Evolutionary conservation across 2,888 invertebrate genomes (phyloP).

Genomic region (Parnassius apollo): DNA sequence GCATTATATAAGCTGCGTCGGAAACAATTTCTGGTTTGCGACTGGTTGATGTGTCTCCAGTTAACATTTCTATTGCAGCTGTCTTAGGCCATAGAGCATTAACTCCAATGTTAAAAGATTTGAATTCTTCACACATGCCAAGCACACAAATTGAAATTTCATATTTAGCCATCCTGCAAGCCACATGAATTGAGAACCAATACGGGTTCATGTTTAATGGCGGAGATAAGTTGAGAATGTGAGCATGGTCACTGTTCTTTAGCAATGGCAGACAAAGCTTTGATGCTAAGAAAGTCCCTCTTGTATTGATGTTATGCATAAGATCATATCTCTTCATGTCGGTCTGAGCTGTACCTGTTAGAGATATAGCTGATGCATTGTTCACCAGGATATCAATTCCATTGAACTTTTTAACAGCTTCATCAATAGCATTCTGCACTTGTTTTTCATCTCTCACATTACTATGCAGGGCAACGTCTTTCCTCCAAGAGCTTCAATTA

Average conservation of each 20-base stretch:
- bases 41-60: conserved; percentile 86
- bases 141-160: conserved; percentile 99
- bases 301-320: conserved; percentile 96
- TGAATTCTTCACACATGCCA: conserved; percentile 98
- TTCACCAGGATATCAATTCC: conserved; percentile 97
- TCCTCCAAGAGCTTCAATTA: too few species aligned
- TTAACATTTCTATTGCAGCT: conserved; percentile 94
- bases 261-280: conserved; percentile 94
- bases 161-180: conserved; percentile 99
- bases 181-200: conserved; percentile 95
- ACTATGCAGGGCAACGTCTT: too few species aligned
- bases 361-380: conserved; percentile 97
- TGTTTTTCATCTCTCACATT: conserved; percentile 91
- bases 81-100: conserved; percentile 98
- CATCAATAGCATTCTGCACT: conserved; percentile 85
- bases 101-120: conserved; percentile 90
- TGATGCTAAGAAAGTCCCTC: conserved; percentile 97
- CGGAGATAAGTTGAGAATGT: conserved; percentile 97
- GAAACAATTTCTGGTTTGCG: conserved; percentile 92
- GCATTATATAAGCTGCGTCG: conserved; percentile 93
- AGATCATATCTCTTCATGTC: conserved; percentile 98
- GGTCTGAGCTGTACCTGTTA: conserved; percentile 90
- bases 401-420: conserved; percentile 91
- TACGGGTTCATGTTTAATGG: conserved; percentile 93
- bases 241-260: conserved; percentile 92